Evolutionary conservation across 2,113 vertebrate species (phyloP).

Genomic region (Rousettus leschenaultii): DNA sequence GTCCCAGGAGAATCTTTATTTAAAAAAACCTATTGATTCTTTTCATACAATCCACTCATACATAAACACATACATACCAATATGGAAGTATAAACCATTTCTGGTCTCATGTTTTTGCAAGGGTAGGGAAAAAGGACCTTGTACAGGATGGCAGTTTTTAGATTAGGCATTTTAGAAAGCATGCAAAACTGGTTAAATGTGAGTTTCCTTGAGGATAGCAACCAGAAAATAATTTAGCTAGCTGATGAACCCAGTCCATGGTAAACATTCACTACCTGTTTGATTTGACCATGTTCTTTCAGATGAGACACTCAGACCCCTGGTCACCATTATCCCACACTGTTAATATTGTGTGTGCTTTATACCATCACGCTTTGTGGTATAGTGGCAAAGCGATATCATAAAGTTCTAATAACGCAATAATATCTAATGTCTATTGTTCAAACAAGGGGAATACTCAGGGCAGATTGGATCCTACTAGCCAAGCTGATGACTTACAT

Average conservation of each 20-base stretch:
- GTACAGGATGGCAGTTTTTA: background rate
- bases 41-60: background rate
- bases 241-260: background rate
- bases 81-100: background rate
- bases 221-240: background rate
- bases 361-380: background rate
- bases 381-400: background rate
- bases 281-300: background rate
- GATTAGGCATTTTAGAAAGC: background rate
- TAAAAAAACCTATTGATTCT: conserved; percentile 22
- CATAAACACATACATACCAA: background rate
- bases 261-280: conserved; percentile 25
- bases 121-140: background rate
- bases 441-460: conserved; percentile 19
- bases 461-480: background rate
- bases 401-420: conserved; percentile 27
- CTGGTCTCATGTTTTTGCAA: conserved; percentile 12
- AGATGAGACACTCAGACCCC: background rate
- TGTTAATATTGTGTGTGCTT: background rate
- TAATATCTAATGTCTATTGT: background rate
- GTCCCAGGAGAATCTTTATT: background rate
- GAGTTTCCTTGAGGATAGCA: conserved; percentile 3
- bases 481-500: conserved; percentile 44
- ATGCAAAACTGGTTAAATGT: conserved; percentile 10
- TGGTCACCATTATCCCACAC: background rate